A percentile compares a stretch with the other conserved stretches of the same genome.
Conservation (phyloP, 1,140 invertebrate genomes). For the Elysia chlorotica region DNA sequence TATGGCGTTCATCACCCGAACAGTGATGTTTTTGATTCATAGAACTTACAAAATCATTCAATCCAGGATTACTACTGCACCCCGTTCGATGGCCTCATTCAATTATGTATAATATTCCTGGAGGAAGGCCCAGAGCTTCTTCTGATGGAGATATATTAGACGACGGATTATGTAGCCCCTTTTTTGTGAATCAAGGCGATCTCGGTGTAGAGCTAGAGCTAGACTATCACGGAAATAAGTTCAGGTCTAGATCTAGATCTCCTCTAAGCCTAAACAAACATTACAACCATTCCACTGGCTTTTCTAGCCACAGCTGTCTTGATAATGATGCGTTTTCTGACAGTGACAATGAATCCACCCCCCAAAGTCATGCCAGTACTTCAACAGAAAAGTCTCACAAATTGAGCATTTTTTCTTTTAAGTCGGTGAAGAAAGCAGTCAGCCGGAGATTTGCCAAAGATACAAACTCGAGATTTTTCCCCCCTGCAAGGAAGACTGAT, state of each 20-base stretch:
- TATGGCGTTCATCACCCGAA: slow-evolving; percentile 24
- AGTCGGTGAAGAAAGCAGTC: slow-evolving; percentile 41
- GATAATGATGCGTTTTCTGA: slow-evolving; percentile 9
- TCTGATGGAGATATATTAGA: slow-evolving; percentile 50
- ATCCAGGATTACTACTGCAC: no score
- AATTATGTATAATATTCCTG: slow-evolving; percentile 42
- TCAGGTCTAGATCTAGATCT: no score
- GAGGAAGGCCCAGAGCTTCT: slow-evolving; percentile 44
- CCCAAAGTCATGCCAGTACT: slow-evolving; percentile 2
- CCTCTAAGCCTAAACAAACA: neutral
- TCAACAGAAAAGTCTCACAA: no score
- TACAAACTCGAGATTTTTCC: neutral
- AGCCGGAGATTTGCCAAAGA: slow-evolving; percentile 29
- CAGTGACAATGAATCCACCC: slow-evolving; percentile 12
- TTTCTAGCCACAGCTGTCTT: neutral
- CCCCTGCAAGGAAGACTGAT: no score
- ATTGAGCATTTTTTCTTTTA: slow-evolving; percentile 45
- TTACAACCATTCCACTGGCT: neutral
- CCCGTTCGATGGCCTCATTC: no score
- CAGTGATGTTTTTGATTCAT: slow-evolving; percentile 24
- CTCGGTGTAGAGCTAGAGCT: neutral
- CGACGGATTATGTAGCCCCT: slow-evolving; percentile 18
- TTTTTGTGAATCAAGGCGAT: slow-evolving; percentile 10
- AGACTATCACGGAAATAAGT: neutral
- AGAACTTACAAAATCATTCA: no score